A percentile compares a stretch with the other conserved stretches of the same genome.
These are phyloP conservation scores for Euphysa ruthae DNA, from an alignment of 30 jellyfish, hydroid and myxozoan species.

Conservation along the genomic window DNA sequence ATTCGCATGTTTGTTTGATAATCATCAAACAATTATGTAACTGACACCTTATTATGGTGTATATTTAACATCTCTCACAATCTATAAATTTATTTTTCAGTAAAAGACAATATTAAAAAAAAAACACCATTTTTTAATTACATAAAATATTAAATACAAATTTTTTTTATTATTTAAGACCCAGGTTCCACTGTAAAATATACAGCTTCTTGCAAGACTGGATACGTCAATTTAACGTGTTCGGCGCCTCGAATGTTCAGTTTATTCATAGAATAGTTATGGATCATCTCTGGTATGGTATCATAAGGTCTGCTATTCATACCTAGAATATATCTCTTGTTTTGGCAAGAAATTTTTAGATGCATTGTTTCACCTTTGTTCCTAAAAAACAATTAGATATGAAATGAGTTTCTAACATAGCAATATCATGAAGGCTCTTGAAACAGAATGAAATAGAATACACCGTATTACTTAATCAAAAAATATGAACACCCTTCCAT, in stretches of 20 bases:
- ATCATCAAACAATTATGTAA: no score
- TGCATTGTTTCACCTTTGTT: slow-evolving; percentile 90
- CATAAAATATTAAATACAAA: not conserved
- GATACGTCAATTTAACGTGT: slow-evolving; percentile 77
- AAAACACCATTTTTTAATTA: not conserved
- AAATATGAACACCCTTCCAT: no score
- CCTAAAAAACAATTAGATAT: slow-evolving; percentile 38
- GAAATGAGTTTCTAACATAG: no score
- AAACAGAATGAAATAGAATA: no score
- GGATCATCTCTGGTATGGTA: slow-evolving; percentile 88
- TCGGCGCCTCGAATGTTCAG: slow-evolving; percentile 94
- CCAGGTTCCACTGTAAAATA: slow-evolving; percentile 98
- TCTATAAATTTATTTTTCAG: no score
- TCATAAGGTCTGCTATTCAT: slow-evolving; percentile 88
- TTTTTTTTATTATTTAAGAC: slow-evolving; percentile 6
- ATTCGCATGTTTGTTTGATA: no score
- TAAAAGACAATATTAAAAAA: not conserved
- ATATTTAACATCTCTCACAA: no score
- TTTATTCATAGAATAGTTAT: slow-evolving; percentile 67
- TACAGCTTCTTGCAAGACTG: slow-evolving; percentile 86
- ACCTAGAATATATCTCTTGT: slow-evolving; percentile 73
- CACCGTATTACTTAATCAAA: no score
- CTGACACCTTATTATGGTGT: no score
- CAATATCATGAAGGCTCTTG: no score
- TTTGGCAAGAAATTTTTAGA: slow-evolving; percentile 76